Conservation (phyloP, 2,797 vertebrate species). For the Galago senegalensis region DNA sequence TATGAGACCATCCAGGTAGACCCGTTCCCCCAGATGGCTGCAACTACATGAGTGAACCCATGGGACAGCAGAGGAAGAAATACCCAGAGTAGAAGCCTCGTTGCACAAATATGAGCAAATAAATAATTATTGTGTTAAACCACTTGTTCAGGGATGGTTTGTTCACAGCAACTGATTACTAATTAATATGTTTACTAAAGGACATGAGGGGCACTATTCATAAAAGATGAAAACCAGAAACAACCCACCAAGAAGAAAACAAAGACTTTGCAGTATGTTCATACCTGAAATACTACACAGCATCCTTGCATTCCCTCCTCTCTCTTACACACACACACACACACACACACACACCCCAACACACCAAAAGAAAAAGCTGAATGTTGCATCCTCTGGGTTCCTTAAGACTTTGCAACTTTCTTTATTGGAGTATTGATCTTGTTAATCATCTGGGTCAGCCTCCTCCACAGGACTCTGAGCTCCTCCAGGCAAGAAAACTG, state of each 20-base stretch:
- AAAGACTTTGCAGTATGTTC: background rate
- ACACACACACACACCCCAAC: background rate
- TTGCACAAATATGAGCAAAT: background rate
- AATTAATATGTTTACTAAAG: background rate
- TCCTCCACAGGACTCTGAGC: background rate
- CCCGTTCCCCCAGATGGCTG: background rate
- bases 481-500: background rate
- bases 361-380: background rate
- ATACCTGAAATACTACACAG: background rate
- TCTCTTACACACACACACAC: background rate
- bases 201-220: background rate
- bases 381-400: background rate
- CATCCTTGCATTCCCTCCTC: background rate
- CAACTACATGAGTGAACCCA: fast-evolving
- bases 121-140: background rate
- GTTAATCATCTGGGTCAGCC: background rate
- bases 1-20: background rate
- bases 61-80: background rate
- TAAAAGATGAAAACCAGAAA: background rate
- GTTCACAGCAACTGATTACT: background rate
- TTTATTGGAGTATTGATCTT: background rate
- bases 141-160: background rate
- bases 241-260: background rate
- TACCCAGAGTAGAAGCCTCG: background rate
- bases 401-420: background rate